Evolutionary conservation across 1,140 invertebrate genomes (phyloP), one percentile per base, ranked within the genome.

Genomic region (Drosophila seguyi): DNA sequence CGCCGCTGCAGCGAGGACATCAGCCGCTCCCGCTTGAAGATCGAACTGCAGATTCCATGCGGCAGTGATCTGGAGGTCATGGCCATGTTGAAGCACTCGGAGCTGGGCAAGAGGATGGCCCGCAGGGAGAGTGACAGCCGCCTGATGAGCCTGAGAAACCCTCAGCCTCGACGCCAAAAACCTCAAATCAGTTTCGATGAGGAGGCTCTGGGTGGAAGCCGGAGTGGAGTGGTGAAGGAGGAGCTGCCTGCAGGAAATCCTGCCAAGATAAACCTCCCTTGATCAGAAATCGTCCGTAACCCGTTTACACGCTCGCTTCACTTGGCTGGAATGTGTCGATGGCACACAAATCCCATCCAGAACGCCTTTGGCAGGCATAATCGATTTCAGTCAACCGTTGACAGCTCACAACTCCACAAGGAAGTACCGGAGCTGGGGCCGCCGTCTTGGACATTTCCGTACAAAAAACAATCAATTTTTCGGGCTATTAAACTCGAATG

Each of bases 401-500:
- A 85, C 84, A 88, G 82, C 61, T 57, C 50, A 38, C 52, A 55
- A 55, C 52, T 48, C 58, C 42, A 56, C 20, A 61, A 18, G 11
- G 20, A 60, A 42, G 16, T 62, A 56, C 29, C 20, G 45, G 27
- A 61, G 58, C 20, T 39, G 27, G 29, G 50, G 29, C 45, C 25
- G 25, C 59, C 50, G 73, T 53, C 68, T 67, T 86, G 74, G 68
- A 87, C 83, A 90, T 90, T 81, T 90, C 86, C 85, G 85, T 59
- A 90, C 85, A 76, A 71, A 84, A 91, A 92, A 92, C 90, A 92
- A 92, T 92, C 90, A 92, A 92, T 92, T 92, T 92, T 90, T 92
- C 90, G 86, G 90, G 75, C 90, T 92, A 92, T 92, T 92, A 90
- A 91, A 91, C 90, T 87, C 80, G 81, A 91, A 92, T 92, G 90